A percentile compares a stretch with the other conserved stretches of the same genome.
phyloP scores from a whole-genome alignment of 2,888 invertebrate species.

The Philaethria dido region DNA sequence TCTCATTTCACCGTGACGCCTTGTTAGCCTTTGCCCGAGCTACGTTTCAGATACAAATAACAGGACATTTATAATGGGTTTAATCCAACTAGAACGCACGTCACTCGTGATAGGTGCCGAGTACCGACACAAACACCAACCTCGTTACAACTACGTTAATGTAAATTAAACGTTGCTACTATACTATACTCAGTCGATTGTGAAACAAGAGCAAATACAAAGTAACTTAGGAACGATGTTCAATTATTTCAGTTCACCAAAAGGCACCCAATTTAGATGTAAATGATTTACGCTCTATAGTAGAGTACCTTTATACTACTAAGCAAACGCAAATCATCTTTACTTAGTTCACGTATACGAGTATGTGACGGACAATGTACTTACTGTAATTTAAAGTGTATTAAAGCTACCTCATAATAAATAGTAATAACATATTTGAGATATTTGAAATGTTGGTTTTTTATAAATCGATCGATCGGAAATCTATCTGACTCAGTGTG shows the following conservation, averaged over 20 bases:
- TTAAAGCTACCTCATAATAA: neutral
- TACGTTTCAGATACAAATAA: conserved; percentile 24
- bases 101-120: conserved; percentile 1
- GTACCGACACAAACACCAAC: conserved; percentile 9
- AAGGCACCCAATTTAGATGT: conserved; percentile 30
- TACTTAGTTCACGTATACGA: neutral
- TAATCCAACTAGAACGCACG: conserved; percentile 1
- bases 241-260: conserved; percentile 27
- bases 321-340: neutral
- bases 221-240: conserved; percentile 13
- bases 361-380: neutral
- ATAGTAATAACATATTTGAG: too few species aligned
- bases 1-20: conserved; percentile 25
- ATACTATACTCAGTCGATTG: neutral
- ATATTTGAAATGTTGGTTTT: too few species aligned
- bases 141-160: conserved; percentile 1
- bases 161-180: conserved; percentile 11
- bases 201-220: conserved; percentile 16
- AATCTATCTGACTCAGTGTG: too few species aligned
- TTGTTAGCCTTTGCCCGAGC: conserved; percentile 29
- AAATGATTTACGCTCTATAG: conserved; percentile 26
- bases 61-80: conserved; percentile 21
- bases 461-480: too few species aligned
- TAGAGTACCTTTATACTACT: neutral
- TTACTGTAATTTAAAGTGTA: neutral